phyloP scores from a whole-genome alignment of 2,797 vertebrate genomes.

The Semaprochilodus insignis region DNA sequence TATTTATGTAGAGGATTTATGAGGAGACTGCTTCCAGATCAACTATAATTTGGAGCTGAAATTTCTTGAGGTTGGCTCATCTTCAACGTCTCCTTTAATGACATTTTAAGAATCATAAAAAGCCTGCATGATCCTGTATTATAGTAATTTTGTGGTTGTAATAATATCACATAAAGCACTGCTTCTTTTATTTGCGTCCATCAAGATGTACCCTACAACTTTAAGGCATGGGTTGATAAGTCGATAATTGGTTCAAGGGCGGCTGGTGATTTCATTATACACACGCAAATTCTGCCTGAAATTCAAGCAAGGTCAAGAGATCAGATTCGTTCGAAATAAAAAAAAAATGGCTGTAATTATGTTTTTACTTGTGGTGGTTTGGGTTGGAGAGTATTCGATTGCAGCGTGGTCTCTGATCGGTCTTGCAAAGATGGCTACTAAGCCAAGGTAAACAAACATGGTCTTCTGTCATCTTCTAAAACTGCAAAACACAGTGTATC shows the following conservation, averaged over 20 bases:
- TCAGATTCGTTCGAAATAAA: conserved; percentile 64
- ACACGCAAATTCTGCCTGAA: conserved; percentile 50
- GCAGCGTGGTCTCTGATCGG: conserved; percentile 61
- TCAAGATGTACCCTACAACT: conserved; percentile 43
- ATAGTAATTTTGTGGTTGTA: conserved; percentile 15
- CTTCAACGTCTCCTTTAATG: conserved; percentile 5
- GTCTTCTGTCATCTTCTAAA: conserved; percentile 42
- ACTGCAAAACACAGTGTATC: conserved; percentile 40
- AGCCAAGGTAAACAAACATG: conserved; percentile 62
- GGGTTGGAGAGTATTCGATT: conserved; percentile 53
- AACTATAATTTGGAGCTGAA: conserved; percentile 14
- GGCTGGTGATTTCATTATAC: conserved; percentile 32
- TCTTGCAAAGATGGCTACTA: conserved; percentile 60
- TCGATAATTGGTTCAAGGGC: conserved; percentile 39
- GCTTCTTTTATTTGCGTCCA: conserved; percentile 33
- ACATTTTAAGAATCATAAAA: conserved; percentile 15
- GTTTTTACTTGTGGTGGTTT: conserved; percentile 54
- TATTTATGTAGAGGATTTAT: neutral
- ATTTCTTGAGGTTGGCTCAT: conserved; percentile 19
- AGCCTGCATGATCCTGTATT: conserved; percentile 9
- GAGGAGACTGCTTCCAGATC: conserved; percentile 5
- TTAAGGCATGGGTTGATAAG: conserved; percentile 34
- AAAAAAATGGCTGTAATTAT: conserved; percentile 63
- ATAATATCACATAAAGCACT: conserved; percentile 28
- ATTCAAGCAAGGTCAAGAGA: conserved; percentile 60